These are phyloP conservation scores for Drosophila pallidifrons DNA, from an alignment of 1,140 invertebrate species.

Conservation along the genomic window DNA sequence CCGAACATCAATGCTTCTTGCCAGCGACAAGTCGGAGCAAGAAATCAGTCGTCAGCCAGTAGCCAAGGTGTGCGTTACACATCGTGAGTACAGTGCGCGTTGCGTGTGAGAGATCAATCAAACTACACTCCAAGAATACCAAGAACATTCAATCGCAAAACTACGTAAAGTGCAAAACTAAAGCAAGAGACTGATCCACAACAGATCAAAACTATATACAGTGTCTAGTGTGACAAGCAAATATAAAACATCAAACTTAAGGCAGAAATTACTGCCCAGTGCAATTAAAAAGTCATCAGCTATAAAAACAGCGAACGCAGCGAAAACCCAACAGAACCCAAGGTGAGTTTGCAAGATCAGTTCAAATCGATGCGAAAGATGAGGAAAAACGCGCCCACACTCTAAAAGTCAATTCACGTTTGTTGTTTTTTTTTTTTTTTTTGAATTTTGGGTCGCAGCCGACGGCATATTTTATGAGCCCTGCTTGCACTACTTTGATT, in stretches of 20 bases:
- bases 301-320: slow-evolving; percentile 35
- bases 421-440: slow-evolving; percentile 9
- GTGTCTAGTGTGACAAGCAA: slow-evolving; percentile 42
- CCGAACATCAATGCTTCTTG: slow-evolving; percentile 74
- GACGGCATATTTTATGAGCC: slow-evolving; percentile 74
- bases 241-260: slow-evolving; percentile 10
- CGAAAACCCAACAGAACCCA: slow-evolving; percentile 47
- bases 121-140: not conserved
- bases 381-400: slow-evolving; percentile 41
- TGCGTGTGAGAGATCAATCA: slow-evolving; percentile 23
- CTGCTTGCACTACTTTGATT: slow-evolving; percentile 78
- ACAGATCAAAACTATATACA: slow-evolving; percentile 30
- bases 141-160: slow-evolving; percentile 13
- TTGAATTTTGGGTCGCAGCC: slow-evolving; percentile 43
- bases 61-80: slow-evolving; percentile 81
- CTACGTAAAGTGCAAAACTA: slow-evolving; percentile 35
- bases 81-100: slow-evolving; percentile 62
- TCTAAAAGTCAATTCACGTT: slow-evolving; percentile 75
- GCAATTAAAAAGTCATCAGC: slow-evolving; percentile 71
- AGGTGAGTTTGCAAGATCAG: slow-evolving; percentile 62
- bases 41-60: slow-evolving; percentile 83
- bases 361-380: slow-evolving; percentile 14
- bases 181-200: slow-evolving; percentile 37
- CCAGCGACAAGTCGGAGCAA: slow-evolving; percentile 66
- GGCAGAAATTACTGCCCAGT: slow-evolving; percentile 31